Conservation (phyloP, 2,113 vertebrate species). For the Chunga burmeisteri region DNA sequence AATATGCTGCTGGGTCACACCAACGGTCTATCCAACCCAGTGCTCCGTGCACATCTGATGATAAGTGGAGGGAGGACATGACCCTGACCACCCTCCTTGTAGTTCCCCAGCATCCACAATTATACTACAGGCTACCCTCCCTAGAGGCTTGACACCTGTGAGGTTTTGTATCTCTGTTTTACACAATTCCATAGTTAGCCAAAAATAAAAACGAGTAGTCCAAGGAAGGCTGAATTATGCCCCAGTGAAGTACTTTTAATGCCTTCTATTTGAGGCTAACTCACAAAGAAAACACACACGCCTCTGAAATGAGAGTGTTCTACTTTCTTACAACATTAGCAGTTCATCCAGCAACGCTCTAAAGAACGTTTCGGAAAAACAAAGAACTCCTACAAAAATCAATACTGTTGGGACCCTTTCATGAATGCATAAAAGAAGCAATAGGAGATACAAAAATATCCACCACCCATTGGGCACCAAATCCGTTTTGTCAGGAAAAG, state of each 20-base stretch:
- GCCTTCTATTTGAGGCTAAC: neutral
- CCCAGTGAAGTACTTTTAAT: neutral
- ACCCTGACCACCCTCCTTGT: too few species aligned
- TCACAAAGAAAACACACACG: neutral
- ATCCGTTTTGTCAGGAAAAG: neutral
- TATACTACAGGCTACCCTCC: too few species aligned
- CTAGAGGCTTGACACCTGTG: accelerated
- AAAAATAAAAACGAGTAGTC: neutral
- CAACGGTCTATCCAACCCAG: too few species aligned
- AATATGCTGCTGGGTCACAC: neutral
- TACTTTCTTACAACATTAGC: neutral
- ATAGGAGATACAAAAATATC: accelerated
- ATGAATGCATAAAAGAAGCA: accelerated
- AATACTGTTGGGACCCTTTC: neutral
- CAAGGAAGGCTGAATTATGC: neutral
- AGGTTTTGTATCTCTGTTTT: neutral
- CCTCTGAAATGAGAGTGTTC: neutral
- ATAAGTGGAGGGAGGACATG: too few species aligned
- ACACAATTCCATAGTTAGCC: neutral
- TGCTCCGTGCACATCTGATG: too few species aligned
- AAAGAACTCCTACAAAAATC: neutral
- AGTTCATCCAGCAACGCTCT: neutral
- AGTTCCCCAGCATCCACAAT: neutral
- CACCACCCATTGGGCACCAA: accelerated
- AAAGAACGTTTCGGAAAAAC: neutral